These are phyloP conservation scores for Gonocerus acuteangulatus DNA, from an alignment of 2,888 invertebrate species.

Conservation along the genomic window DNA sequence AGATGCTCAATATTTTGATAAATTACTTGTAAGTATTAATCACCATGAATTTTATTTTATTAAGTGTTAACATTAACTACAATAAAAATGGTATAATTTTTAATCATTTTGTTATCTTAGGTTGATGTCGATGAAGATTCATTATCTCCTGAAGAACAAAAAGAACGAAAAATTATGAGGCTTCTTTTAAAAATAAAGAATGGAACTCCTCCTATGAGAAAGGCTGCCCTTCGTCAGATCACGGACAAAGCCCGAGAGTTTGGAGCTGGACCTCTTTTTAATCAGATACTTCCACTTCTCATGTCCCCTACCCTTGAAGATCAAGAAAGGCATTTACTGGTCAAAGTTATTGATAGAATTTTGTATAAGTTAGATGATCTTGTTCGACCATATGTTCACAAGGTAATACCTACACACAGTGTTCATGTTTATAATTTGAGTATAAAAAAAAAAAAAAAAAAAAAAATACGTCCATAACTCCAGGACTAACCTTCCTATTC, in stretches of 20 bases:
- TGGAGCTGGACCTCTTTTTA: constrained; percentile 96
- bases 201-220: constrained; percentile 98
- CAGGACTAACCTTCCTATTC: too few species aligned
- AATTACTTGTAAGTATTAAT: constrained; percentile 64
- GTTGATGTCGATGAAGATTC: constrained; percentile 95
- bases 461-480: too few species aligned
- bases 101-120: constrained; percentile 35
- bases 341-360: constrained; percentile 97
- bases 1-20: constrained; percentile 99
- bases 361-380: constrained; percentile 96
- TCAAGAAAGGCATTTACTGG: constrained; percentile 95
- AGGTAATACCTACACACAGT: constrained; percentile 47
- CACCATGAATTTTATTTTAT: not conserved
- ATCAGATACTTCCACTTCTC: constrained; percentile 96
- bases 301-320: constrained; percentile 99
- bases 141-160: constrained; percentile 90
- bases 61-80: not conserved
- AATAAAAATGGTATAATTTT: not conserved
- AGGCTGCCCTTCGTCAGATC: constrained; percentile 92
- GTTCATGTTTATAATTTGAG: too few species aligned
- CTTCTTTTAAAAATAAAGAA: constrained; percentile 96
- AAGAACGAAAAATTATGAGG: constrained; percentile 99
- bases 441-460: too few species aligned
- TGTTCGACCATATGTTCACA: constrained; percentile 98
- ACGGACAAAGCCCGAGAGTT: constrained; percentile 98